Percentiles rank a stretch among this genome's conserved stretches.
These are phyloP conservation scores for Gymnobelideus leadbeateri DNA, from an alignment of 2,113 vertebrate species.

Conservation along the genomic window DNA sequence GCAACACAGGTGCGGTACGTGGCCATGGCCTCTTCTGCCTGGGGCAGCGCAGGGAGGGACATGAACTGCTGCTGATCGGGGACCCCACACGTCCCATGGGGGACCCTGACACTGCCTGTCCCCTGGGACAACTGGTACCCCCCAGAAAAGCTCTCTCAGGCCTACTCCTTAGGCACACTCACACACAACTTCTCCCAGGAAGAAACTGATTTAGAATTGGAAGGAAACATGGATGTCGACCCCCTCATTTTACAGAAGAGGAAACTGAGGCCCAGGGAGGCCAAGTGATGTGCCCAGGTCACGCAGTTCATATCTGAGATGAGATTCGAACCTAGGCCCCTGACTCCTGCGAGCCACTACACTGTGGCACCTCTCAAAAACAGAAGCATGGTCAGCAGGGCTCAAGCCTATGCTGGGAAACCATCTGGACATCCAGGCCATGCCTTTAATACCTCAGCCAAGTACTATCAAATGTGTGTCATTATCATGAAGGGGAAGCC, in stretches of 20 bases:
- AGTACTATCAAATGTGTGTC: no score
- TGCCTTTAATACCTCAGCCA: no score
- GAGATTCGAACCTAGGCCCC: not conserved
- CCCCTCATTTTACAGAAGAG: not conserved
- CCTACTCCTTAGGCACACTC: not conserved
- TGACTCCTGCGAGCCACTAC: not conserved
- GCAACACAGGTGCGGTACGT: constrained; percentile 94
- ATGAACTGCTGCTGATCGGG: not conserved
- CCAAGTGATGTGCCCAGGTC: no score
- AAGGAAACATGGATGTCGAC: not conserved
- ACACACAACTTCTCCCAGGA: not conserved
- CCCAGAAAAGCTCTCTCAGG: not conserved
- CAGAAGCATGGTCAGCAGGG: no score
- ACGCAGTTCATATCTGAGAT: not conserved
- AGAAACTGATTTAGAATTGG: not conserved
- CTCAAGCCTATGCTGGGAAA: not conserved
- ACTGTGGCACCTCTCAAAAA: no score
- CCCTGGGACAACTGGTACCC: not conserved
- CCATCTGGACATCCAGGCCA: no score
- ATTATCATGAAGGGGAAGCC: no score
- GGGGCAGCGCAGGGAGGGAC: accelerated
- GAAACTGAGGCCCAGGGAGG: no score
- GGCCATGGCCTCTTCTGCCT: constrained; percentile 97
- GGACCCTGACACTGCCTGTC: not conserved
- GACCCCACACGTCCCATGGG: not conserved